Evolutionary conservation across 2,113 vertebrate genomes (phyloP), one percentile per base, ranked within the genome.

Genomic region (Heterotis niloticus): DNA sequence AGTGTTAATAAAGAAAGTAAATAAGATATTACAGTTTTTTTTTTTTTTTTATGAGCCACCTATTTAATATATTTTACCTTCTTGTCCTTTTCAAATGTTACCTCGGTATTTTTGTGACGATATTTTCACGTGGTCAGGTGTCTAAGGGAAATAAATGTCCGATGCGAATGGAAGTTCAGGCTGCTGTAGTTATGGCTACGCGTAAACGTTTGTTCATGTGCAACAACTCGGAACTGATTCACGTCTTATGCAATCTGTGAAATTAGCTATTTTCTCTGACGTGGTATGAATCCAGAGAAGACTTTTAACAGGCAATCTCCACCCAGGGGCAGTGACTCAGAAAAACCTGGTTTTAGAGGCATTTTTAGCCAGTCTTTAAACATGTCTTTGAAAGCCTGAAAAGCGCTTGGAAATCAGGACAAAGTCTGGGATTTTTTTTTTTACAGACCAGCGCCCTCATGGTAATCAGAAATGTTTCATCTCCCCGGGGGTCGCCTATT

Each of bases 391-490:
- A 28, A 64, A 60, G 52, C 13, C 10, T 12, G 7, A 62, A 75
- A 17, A 1, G 74, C 59, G 26, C 54, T 59, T 16, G 28, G 57
- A 64, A 64, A 64, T 75, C 10, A 10, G 74, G 17, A 34, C 59
- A 64, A 9, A 64, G 74, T 18, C 18, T 75, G 52, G 23, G 51
- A 20, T 44, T 44, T 34, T 60, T 62, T 2, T 34, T 60, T 62
- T 2, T 34, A 18, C 72, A 62, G 73, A 75, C 26, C 14, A 34
- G 28, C 11, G 26, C 54, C 29, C 52, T 34, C 28, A 18, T 59
- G 59, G 26, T 64, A 60, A 74, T 74, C 52, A 57, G 54, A 60
- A 59, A 74, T 57, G 54, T 74, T 59, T 74, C 26, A 52, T 74
- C 72, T 74, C 72, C 24, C 17, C 20, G 57, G 72, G 54, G 54